Conservation (phyloP, 2,113 vertebrate genomes). For the Chloroceryle aenea region DNA sequence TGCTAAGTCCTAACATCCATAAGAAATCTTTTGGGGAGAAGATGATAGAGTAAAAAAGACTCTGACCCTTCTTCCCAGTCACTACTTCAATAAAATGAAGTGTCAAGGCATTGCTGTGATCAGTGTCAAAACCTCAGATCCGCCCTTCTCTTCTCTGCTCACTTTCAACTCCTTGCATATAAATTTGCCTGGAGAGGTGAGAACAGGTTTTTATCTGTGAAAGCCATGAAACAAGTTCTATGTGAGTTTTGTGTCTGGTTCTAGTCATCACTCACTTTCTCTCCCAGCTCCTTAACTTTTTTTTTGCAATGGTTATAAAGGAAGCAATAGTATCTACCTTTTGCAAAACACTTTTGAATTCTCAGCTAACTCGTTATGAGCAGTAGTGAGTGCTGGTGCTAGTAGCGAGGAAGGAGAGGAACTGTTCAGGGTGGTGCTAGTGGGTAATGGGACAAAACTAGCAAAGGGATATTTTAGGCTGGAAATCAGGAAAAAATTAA, state of each 20-base stretch:
- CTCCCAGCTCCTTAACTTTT: background rate
- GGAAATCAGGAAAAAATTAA: conserved; percentile 61
- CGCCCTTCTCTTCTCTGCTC: background rate
- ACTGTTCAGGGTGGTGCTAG: conserved; percentile 18
- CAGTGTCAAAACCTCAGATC: background rate
- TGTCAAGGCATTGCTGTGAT: background rate
- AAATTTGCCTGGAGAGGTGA: conserved; percentile 57
- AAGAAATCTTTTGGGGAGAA: background rate
- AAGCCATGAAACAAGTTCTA: background rate
- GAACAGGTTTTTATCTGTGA: conserved; percentile 44
- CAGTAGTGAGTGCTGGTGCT: background rate
- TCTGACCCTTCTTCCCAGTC: background rate
- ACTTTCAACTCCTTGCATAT: background rate
- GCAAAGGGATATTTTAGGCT: conserved; percentile 55
- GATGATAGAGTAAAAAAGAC: background rate
- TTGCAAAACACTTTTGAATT: background rate
- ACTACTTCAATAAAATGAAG: background rate
- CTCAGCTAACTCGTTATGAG: background rate
- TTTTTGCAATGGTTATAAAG: background rate
- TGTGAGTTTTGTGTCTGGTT: conserved; percentile 6
- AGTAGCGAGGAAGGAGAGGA: background rate
- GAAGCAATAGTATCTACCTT: background rate
- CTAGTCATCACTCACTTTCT: conserved; percentile 23
- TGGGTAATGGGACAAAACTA: conserved; percentile 44
- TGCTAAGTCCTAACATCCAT: background rate